Conservation (phyloP, 2,113 vertebrate genomes). For the Cyanoliseus patagonus region DNA sequence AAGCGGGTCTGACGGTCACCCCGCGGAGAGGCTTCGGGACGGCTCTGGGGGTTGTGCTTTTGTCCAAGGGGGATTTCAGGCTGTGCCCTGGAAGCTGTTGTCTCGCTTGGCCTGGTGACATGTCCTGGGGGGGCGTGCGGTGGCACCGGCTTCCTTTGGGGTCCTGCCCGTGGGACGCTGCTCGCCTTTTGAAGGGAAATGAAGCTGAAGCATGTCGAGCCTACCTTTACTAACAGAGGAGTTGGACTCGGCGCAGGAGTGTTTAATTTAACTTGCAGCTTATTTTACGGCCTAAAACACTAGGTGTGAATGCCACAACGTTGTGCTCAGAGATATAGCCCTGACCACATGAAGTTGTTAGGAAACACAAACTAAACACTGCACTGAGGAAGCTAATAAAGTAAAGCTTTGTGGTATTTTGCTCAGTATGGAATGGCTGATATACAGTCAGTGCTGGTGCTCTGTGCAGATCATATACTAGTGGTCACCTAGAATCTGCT, state of each 20-base stretch:
- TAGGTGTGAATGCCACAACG: rapidly evolving
- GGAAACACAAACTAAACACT: neutral
- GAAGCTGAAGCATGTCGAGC: neutral
- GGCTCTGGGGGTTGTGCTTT: neutral
- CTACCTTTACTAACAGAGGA: neutral
- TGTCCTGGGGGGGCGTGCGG: rapidly evolving
- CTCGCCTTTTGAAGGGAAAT: neutral
- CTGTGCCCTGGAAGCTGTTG: neutral
- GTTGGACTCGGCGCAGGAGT: rapidly evolving
- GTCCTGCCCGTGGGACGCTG: rapidly evolving
- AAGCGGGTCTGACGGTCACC: neutral
- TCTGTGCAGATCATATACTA: neutral
- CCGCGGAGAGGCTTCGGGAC: neutral
- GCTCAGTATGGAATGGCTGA: neutral
- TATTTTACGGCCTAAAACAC: neutral
- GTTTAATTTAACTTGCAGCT: neutral
- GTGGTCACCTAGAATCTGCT: neutral
- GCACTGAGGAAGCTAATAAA: neutral
- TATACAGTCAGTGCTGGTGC: rapidly evolving
- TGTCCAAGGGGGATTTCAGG: neutral
- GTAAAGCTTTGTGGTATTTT: neutral
- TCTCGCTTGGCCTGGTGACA: neutral
- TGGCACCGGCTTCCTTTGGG: neutral
- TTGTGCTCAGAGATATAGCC: neutral
- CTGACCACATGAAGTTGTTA: neutral